A percentile compares a stretch with the other conserved stretches of the same genome.
Evolutionary conservation across 2,888 invertebrate genomes (phyloP).

Genomic region (Drosophila fungiperda): DNA sequence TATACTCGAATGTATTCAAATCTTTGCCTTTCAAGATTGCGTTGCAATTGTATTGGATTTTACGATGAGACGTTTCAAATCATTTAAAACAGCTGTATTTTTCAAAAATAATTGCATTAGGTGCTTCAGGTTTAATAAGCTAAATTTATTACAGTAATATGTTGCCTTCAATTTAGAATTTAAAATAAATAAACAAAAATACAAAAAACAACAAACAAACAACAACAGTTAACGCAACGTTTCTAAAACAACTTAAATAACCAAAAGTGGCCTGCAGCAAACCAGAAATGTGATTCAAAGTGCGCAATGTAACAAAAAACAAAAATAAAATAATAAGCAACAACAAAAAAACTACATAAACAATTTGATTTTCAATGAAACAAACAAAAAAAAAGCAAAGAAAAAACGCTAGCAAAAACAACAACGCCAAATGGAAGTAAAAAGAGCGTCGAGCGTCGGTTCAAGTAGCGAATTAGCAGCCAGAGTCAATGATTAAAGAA

Average conservation of each 20-base stretch:
- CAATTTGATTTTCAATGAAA: conserved; percentile 52
- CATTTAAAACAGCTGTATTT: conserved; percentile 53
- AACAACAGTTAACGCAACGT: conserved; percentile 77
- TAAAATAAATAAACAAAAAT: neutral
- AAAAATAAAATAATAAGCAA: neutral
- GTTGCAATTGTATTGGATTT: conserved; percentile 29
- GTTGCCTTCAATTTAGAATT: conserved; percentile 59
- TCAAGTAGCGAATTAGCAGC: conserved; percentile 67
- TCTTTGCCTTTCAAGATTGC: conserved; percentile 10
- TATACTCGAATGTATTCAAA: conserved; percentile 8
- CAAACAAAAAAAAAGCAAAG: conserved; percentile 24
- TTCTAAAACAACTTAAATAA: conserved; percentile 63
- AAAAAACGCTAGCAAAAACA: conserved; percentile 24
- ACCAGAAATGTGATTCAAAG: conserved; percentile 75
- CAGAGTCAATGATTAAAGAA: conserved; percentile 70
- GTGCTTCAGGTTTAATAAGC: conserved; percentile 27
- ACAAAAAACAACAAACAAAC: conserved; percentile 29
- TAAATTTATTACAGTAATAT: conserved; percentile 57
- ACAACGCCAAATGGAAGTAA: conserved; percentile 67
- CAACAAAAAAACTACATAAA: conserved; percentile 30
- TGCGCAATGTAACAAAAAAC: conserved; percentile 72
- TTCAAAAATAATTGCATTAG: conserved; percentile 41
- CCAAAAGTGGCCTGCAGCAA: conserved; percentile 76
- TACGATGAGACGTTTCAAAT: conserved; percentile 62
- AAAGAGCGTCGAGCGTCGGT: conserved; percentile 48